Evolutionary conservation across 2,888 invertebrate species (phyloP).

Genomic region (Lucinisca nassula): DNA sequence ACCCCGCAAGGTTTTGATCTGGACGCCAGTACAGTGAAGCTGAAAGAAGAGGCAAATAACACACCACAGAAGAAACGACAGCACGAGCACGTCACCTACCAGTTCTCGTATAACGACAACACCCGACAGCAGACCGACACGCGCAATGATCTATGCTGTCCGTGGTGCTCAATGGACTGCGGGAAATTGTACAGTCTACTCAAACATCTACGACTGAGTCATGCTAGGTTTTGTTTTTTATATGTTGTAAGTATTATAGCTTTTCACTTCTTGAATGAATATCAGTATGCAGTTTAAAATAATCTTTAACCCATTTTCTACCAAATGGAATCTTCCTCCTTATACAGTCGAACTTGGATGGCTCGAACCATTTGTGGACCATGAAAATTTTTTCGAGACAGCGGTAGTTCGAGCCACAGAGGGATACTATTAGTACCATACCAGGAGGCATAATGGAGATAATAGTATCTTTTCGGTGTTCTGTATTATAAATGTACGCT

Average conservation of each 20-base stretch:
- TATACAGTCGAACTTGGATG: too few relatives aligned
- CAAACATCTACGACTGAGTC: conserved; percentile 97
- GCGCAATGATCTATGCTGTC: conserved; percentile 97
- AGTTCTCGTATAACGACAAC: conserved; percentile 98
- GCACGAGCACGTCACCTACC: conserved; percentile 94
- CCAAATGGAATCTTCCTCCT: too few relatives aligned
- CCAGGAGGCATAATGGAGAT: too few relatives aligned
- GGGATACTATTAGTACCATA: too few relatives aligned
- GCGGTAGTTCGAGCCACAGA: too few relatives aligned
- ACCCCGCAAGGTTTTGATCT: conserved; percentile 50
- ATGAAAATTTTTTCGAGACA: too few relatives aligned
- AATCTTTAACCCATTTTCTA: too few relatives aligned
- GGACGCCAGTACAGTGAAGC: conserved; percentile 40
- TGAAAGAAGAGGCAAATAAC: conserved; percentile 71
- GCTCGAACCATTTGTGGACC: too few relatives aligned
- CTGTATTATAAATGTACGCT: too few relatives aligned
- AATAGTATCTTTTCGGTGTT: too few relatives aligned
- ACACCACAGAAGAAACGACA: conserved; percentile 86
- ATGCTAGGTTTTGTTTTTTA: conserved; percentile 97
- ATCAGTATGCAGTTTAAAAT: too few relatives aligned
- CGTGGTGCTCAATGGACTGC: conserved; percentile 98
- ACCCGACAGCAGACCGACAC: conserved; percentile 98
- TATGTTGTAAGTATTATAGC: conserved; percentile 93
- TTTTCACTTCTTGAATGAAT: too few relatives aligned
- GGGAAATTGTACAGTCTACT: conserved; percentile 95